Percentiles rank a stretch among this genome's conserved stretches.
Evolutionary conservation across 2,888 invertebrate species (phyloP).

Genomic region (Melinaea marsaeus): DNA sequence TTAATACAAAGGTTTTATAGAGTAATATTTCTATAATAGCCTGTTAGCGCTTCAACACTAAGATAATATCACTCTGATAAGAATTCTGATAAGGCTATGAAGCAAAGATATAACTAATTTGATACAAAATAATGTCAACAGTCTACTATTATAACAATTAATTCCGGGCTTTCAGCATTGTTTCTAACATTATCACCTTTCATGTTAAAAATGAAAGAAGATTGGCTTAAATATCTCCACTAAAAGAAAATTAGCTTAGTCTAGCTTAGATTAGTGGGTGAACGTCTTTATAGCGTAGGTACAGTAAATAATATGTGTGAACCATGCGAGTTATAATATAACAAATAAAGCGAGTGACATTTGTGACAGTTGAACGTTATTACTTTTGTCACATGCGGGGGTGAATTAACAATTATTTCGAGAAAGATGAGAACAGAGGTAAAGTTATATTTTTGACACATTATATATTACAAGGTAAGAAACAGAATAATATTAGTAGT

Average conservation of each 20-base stretch:
- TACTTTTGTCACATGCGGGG: conserved; percentile 20
- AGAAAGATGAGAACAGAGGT: not conserved
- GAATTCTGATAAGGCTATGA: no score
- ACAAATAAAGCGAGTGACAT: conserved; percentile 23
- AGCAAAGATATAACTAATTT: no score
- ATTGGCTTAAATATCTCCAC: not conserved
- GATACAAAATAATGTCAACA: no score
- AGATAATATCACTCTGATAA: no score
- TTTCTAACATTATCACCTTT: no score
- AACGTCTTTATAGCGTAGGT: conserved; percentile 3
- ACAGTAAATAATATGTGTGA: conserved; percentile 12
- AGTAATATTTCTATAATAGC: no score
- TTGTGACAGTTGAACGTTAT: conserved; percentile 27
- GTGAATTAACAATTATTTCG: conserved; percentile 14
- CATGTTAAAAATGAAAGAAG: no score
- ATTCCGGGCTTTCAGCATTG: no score
- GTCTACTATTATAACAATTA: no score
- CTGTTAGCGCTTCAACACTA: no score
- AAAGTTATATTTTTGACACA: conserved; percentile 9
- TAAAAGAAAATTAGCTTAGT: not conserved
- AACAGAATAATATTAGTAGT: no score
- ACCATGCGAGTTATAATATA: conserved; percentile 20
- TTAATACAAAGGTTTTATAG: no score
- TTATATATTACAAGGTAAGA: not conserved
- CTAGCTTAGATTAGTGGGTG: conserved; percentile 4